Conservation (phyloP, 1,140 invertebrate genomes). For the Drosophila prosaltans region DNA sequence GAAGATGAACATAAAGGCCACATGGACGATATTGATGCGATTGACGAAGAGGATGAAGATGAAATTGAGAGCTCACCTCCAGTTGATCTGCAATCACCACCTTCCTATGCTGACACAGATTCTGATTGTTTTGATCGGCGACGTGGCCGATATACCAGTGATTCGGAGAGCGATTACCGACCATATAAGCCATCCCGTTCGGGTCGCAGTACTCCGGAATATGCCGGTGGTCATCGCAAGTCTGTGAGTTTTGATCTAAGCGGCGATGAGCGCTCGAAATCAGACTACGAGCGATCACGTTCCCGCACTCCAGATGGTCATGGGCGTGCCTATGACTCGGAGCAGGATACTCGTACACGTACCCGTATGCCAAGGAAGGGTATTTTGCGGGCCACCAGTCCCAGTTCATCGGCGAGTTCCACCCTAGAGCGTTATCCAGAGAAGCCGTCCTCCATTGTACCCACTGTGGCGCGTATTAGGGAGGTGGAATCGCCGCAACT, state of each 20-base stretch:
- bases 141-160: conserved; percentile 72
- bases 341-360: conserved; percentile 66
- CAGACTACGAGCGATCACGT: conserved; percentile 75
- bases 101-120: conserved; percentile 70
- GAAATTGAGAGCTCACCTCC: conserved; percentile 58
- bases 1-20: conserved; percentile 35
- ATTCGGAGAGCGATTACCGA: conserved; percentile 74
- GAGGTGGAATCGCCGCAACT: conserved; percentile 72
- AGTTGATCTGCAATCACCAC: conserved; percentile 58
- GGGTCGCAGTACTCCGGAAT: conserved; percentile 74
- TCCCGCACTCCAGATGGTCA: conserved; percentile 66
- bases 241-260: conserved; percentile 82
- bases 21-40: conserved; percentile 52
- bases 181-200: conserved; percentile 64
- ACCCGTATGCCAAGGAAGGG: conserved; percentile 71
- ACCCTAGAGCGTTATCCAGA: conserved; percentile 61
- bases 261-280: conserved; percentile 78
- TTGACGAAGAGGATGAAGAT: conserved; percentile 60
- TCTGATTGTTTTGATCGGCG: conserved; percentile 69
- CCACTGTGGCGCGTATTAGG: conserved; percentile 69
- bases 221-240: conserved; percentile 69
- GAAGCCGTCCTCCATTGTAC: conserved; percentile 60
- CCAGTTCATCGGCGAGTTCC: conserved; percentile 63
- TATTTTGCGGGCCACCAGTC: conserved; percentile 76
- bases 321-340: conserved; percentile 74